phyloP scores from a whole-genome alignment of 2,113 vertebrate genomes.

The Myrmecobius fasciatus region DNA sequence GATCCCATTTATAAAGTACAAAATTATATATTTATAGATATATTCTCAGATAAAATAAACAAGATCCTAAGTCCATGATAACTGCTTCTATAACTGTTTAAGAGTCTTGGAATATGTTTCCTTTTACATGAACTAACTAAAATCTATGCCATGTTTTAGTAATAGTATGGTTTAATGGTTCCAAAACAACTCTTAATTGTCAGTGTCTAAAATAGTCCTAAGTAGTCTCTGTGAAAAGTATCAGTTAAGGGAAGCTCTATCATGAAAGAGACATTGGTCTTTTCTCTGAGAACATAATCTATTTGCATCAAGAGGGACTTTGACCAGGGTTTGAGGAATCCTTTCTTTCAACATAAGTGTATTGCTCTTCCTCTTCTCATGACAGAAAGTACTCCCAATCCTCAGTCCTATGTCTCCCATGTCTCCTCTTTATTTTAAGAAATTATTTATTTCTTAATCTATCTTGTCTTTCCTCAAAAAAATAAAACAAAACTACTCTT shows the following conservation, averaged over 20 bases:
- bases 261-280: neutral
- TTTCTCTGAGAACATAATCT: neutral
- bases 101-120: neutral
- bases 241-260: neutral
- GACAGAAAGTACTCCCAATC: neutral
- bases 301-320: neutral
- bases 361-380: neutral
- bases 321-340: neutral
- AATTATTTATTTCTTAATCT: neutral
- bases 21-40: neutral
- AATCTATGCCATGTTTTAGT: neutral
- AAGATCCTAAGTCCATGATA: neutral
- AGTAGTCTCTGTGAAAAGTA: neutral
- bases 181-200: conserved; percentile 9
- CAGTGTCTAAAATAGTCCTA: neutral
- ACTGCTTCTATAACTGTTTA: neutral
- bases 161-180: neutral
- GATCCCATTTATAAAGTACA: neutral
- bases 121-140: neutral
- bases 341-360: neutral
- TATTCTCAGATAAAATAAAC: conserved; percentile 4
- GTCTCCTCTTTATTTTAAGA: no score
- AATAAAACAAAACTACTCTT: neutral
- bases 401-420: neutral
- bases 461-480: neutral